phyloP scores from a whole-genome alignment of 2,888 invertebrate genomes.

The Oxytorus armatus region DNA sequence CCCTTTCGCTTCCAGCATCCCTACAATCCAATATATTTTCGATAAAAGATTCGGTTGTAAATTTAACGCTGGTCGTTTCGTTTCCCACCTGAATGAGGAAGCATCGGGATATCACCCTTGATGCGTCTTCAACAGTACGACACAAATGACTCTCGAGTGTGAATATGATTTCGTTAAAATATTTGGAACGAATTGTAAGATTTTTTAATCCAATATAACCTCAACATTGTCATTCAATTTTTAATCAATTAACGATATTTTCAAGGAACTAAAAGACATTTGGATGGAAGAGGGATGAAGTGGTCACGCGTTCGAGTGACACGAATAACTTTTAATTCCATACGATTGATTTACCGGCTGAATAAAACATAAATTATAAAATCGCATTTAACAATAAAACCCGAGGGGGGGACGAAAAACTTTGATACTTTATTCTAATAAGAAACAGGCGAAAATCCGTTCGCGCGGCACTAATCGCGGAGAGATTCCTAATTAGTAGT shows the following conservation, averaged over 20 bases:
- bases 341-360: conserved; percentile 13
- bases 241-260: background rate
- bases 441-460: conserved; percentile 65
- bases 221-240: no score
- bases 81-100: conserved; percentile 8
- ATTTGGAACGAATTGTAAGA: no score
- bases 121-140: background rate
- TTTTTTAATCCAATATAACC: no score
- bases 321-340: conserved; percentile 16
- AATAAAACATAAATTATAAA: background rate
- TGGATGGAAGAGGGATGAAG: background rate
- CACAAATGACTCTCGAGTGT: no score
- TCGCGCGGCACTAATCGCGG: conserved; percentile 76
- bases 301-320: background rate
- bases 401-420: conserved; percentile 19
- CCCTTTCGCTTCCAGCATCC: background rate
- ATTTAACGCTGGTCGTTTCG: conserved; percentile 44
- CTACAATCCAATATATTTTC: conserved; percentile 51
- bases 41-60: conserved; percentile 55
- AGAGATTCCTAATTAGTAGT: conserved; percentile 80
- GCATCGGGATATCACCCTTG: background rate
- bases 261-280: background rate
- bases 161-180: no score
- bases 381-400: conserved; percentile 16
- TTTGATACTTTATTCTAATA: conserved; percentile 65